phyloP scores from a whole-genome alignment of 1,140 invertebrate species.

The Philaenus spumarius region DNA sequence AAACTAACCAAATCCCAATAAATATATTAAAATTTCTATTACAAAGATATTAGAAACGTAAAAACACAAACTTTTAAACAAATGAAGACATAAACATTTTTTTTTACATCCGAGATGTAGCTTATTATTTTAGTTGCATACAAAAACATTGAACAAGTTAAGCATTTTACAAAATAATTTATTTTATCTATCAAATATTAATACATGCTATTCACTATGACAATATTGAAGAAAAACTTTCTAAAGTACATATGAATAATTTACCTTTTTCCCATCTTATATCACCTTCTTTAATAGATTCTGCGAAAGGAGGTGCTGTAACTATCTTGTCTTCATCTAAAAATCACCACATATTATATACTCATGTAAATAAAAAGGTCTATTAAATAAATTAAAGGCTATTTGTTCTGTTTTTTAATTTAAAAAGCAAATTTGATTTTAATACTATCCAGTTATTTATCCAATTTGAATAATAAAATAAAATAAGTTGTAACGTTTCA shows the following conservation, averaged over 20 bases:
- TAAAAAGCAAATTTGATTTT: too few relatives aligned
- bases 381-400: too few relatives aligned
- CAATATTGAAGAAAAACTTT: background rate
- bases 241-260: background rate
- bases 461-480: too few relatives aligned
- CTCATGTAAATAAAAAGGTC: too few relatives aligned
- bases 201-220: background rate
- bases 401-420: too few relatives aligned
- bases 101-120: background rate
- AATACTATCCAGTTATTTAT: too few relatives aligned
- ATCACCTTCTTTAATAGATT: slow-evolving; percentile 97
- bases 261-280: slow-evolving; percentile 79
- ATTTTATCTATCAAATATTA: background rate
- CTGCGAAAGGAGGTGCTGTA: slow-evolving; percentile 86
- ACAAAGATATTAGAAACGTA: too few relatives aligned
- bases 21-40: too few relatives aligned
- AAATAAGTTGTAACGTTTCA: too few relatives aligned
- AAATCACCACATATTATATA: slow-evolving; percentile 7
- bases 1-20: too few relatives aligned
- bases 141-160: background rate
- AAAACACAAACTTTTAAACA: background rate
- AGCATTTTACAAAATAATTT: background rate
- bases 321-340: slow-evolving; percentile 58
- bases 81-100: background rate
- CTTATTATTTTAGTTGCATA: background rate